Conservation (phyloP, 1,140 invertebrate genomes). For the Leucophenga varia region DNA sequence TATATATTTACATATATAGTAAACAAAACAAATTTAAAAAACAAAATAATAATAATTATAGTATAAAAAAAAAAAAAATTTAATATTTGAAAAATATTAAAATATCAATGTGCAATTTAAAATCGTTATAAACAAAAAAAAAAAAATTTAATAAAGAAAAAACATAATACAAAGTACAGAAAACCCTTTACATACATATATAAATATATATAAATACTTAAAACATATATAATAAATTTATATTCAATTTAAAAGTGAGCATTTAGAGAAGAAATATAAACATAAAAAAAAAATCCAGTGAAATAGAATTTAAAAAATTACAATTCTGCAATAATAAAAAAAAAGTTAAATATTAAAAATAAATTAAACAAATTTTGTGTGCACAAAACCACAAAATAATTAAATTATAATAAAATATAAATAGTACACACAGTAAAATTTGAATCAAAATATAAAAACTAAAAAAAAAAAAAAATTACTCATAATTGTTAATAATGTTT, state of each 20-base stretch:
- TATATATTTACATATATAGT: conserved; percentile 24
- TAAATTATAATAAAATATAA: conserved; percentile 21
- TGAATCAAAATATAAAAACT: conserved; percentile 42
- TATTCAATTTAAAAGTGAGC: too few species aligned
- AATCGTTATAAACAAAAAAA: conserved; percentile 38
- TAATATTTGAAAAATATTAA: conserved; percentile 54
- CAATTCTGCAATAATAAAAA: conserved; percentile 11
- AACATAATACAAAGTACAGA: conserved; percentile 11
- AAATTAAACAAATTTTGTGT: conserved; percentile 18
- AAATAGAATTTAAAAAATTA: conserved; percentile 11
- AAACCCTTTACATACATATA: conserved; percentile 6
- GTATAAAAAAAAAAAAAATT: conserved; percentile 29
- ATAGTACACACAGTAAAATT: not conserved
- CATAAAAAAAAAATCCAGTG: too few species aligned
- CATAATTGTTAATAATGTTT: conserved; percentile 48
- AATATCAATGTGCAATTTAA: conserved; percentile 51
- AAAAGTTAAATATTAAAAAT: conserved; percentile 13
- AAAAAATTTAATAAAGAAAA: conserved; percentile 17
- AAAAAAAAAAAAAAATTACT: conserved; percentile 31
- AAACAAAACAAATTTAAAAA: conserved; percentile 14
- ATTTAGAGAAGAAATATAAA: too few species aligned
- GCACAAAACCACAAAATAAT: conserved; percentile 17
- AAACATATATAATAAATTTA: too few species aligned
- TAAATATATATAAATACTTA: conserved; percentile 6
- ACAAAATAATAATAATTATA: conserved; percentile 22